Percentiles rank a stretch among this genome's conserved stretches.
These are phyloP conservation scores for Synanthedon vespiformis DNA, from an alignment of 2,888 invertebrate species.

Conservation along the genomic window DNA sequence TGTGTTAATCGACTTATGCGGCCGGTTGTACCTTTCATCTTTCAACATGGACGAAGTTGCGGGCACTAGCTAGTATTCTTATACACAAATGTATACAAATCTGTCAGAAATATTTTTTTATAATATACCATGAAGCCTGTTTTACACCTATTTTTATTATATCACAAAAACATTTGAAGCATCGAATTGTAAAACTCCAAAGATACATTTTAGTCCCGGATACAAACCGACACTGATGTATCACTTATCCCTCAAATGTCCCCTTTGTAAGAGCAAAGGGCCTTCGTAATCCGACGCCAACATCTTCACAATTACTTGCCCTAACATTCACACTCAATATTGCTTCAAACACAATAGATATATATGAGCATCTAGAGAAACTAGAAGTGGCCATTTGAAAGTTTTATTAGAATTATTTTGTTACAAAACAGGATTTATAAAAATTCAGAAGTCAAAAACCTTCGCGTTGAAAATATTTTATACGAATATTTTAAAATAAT, in stretches of 20 bases:
- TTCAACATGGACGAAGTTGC: too few relatives aligned
- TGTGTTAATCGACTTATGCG: too few relatives aligned
- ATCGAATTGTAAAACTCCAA: background rate
- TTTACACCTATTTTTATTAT: too few relatives aligned
- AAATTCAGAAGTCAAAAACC: too few relatives aligned
- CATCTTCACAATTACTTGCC: slow-evolving; percentile 61
- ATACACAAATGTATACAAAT: too few relatives aligned
- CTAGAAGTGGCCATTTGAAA: slow-evolving; percentile 13
- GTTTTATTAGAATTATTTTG: background rate
- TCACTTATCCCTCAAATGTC: slow-evolving; percentile 34
- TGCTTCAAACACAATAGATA: slow-evolving; percentile 39
- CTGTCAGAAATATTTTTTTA: too few relatives aligned
- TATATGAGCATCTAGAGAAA: slow-evolving; percentile 5
- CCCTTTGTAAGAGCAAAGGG: slow-evolving; percentile 20
- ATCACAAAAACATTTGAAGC: background rate
- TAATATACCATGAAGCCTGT: too few relatives aligned
- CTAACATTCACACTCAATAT: slow-evolving; percentile 56
- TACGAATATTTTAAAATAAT: too few relatives aligned
- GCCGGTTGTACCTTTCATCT: too few relatives aligned
- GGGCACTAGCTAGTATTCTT: too few relatives aligned
- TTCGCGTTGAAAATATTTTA: too few relatives aligned
- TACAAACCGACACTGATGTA: slow-evolving; percentile 47
- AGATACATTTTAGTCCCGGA: background rate
- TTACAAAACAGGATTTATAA: background rate
- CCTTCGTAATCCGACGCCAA: slow-evolving; percentile 38